Evolutionary conservation across 2,888 invertebrate species (phyloP).

Genomic region (Caenorhabditis sp.): DNA sequence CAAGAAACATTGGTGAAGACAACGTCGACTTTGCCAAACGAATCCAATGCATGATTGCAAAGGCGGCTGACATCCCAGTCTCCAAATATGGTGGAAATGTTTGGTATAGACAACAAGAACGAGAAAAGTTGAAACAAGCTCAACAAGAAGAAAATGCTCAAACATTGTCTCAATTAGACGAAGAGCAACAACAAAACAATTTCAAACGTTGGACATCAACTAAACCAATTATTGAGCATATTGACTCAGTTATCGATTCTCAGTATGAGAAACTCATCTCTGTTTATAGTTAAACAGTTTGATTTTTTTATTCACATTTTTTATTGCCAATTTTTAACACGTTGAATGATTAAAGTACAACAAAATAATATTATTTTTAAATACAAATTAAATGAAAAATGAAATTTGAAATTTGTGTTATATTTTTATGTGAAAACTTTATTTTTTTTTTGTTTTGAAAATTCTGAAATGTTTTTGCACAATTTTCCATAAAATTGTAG

Average conservation of each 20-base stretch:
- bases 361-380: too few relatives aligned
- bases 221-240: conserved; percentile 6
- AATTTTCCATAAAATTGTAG: too few relatives aligned
- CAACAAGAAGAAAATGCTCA: conserved; percentile 7
- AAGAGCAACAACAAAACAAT: neutral
- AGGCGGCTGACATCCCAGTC: conserved; percentile 37
- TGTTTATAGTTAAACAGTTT: conserved; percentile 3
- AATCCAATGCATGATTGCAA: conserved; percentile 43
- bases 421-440: too few relatives aligned
- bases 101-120: conserved; percentile 44
- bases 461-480: too few relatives aligned
- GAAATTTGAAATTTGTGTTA: too few relatives aligned
- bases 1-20: conserved; percentile 18
- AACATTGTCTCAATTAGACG: neutral
- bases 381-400: too few relatives aligned
- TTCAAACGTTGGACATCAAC: neutral
- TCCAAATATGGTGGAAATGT: conserved; percentile 50
- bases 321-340: neutral
- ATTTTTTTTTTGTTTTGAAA: too few relatives aligned
- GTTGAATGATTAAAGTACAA: neutral
- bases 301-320: neutral
- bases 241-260: conserved; percentile 7
- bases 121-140: conserved; percentile 26
- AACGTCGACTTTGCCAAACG: conserved; percentile 47
- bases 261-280: conserved; percentile 9